These are phyloP conservation scores for Ochotona curzoniae DNA, from an alignment of 2,113 vertebrate species.

Conservation along the genomic window DNA sequence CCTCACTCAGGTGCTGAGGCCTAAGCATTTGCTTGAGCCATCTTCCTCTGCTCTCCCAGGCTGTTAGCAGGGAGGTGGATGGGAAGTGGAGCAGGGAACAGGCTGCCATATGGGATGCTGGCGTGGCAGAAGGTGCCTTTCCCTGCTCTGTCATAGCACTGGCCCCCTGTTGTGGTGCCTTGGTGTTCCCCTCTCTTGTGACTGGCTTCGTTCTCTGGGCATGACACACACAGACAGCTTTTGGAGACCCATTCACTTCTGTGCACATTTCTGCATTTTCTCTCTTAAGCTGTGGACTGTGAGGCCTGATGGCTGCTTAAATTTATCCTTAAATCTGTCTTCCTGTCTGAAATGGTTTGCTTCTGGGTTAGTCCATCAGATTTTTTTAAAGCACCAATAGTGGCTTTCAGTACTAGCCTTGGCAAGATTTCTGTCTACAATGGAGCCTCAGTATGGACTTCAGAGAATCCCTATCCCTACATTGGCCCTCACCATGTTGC, in stretches of 20 bases:
- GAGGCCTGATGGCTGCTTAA: neutral
- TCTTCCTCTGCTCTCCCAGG: too few relatives aligned
- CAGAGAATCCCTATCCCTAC: too few relatives aligned
- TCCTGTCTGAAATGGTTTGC: neutral
- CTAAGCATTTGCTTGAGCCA: too few relatives aligned
- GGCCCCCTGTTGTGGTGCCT: neutral
- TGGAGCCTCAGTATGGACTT: neutral
- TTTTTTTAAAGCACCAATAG: neutral
- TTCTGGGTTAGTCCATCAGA: neutral
- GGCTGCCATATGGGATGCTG: too few relatives aligned
- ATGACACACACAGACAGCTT: neutral
- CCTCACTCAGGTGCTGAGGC: too few relatives aligned
- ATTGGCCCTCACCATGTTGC: accelerated
- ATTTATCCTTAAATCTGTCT: neutral
- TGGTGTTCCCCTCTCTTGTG: neutral
- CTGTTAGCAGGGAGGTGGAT: too few relatives aligned
- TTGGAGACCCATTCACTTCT: neutral
- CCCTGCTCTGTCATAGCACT: too few relatives aligned
- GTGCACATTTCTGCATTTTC: neutral
- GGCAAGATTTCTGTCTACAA: neutral
- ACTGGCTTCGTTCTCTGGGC: neutral
- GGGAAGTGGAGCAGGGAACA: too few relatives aligned
- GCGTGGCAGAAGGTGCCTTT: too few relatives aligned
- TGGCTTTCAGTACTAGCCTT: neutral
- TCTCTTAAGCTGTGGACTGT: neutral